Evolutionary conservation across 2,113 vertebrate genomes (phyloP), one percentile per base, ranked within the genome.

Genomic region (Herpetotheres cachinnans): DNA sequence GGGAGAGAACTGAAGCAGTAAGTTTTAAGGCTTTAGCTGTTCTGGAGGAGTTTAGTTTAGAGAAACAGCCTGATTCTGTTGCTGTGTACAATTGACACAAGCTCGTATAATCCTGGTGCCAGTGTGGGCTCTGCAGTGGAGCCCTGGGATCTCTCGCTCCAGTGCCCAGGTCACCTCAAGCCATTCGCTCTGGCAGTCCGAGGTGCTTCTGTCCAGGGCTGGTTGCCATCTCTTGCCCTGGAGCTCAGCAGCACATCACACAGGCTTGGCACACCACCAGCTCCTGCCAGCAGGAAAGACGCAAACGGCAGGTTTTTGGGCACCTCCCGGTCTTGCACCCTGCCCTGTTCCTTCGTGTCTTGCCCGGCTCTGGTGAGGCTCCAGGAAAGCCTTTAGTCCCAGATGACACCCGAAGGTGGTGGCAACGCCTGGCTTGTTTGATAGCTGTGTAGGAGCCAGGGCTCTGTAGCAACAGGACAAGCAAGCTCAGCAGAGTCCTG

Each of bases 11-110:
- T 1, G 9, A 70, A 66, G 29, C 78, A 6, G 9, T 47, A 52
- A 44, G 82, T 66, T 89, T 71, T 81, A 65, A 94, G 87, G 73
- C 76, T 90, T 74, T 44, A 54, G 92, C 74, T 94, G 58, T 67
- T 91, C 61, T 67, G 52, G 77, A 78, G 59, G 29, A 93, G 54
- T 89, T 89, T 89, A 90, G 50, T 90, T 83, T 91, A 73, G 73
- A 83, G 91, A 80, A 85, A 24, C 66, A 81, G 30, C 56, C 82
- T 71, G 58, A 67, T 92, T 70, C 65, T 65, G 42, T 54, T 69
- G 58, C 73, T 72, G 29, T 16, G 13, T 52, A 36, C 7, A 13
- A 54, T 27, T 81, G 91, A 42, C 32, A 58, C 46, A 29, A 65
- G n/a, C 59, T 86, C 25, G 5, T 56, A 2, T 66, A 38, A 89